Base-by-base conservation (phyloP, 2,888 invertebrate genomes). In the Ormyrus thymus region DNA sequence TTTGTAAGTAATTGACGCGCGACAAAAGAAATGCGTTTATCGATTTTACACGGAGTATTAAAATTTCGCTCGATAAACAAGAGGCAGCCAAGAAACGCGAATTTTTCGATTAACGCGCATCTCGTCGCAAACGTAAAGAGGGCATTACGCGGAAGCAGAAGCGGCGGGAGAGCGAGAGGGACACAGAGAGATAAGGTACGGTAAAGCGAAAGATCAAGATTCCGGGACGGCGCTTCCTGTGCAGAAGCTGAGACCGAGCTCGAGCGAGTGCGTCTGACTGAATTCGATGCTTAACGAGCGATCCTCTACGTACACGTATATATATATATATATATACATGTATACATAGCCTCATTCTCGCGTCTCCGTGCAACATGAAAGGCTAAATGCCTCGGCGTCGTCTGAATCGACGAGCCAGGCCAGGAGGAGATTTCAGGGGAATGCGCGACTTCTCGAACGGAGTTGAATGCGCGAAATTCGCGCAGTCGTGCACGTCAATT, bases 241-340 rank as follows among this genome's bases (percentile, higher is more conserved):
- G 64, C 76, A 58, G 15, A 13, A n/a, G 45, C 46, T 29, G 29
- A 29, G 29, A 29, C 29, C 29, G 29, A 29, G 29, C 29, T 29
- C 29, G 8, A 55, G 72, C 50, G 70, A 50, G 53, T 71, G 58
- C 61, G 50, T 43, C 58, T 56, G 71, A 7, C 65, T 81, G 81
- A 81, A 81, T 71, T 70, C 66, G 71, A 76, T 65, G 76, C 81
- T 80, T 81, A 78, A 76, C 81, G 72, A 80, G 81, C 75, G 81
- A 73, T 64, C 69, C 71, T 43, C 45, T 51, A n/a, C n/a, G n/a
- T n/a, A n/a, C n/a, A n/a, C n/a, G n/a, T n/a, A n/a, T n/a, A n/a
- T n/a, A n/a, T n/a, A n/a, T n/a, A 10, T 70, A 53, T 65, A 64
- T 59, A 7, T 51, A 62, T 10, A 10, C 51, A 56, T 59, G 43